These are phyloP conservation scores for Archaeoteleia sp. DNA, from an alignment of 2,888 invertebrate genomes.

Conservation along the genomic window DNA sequence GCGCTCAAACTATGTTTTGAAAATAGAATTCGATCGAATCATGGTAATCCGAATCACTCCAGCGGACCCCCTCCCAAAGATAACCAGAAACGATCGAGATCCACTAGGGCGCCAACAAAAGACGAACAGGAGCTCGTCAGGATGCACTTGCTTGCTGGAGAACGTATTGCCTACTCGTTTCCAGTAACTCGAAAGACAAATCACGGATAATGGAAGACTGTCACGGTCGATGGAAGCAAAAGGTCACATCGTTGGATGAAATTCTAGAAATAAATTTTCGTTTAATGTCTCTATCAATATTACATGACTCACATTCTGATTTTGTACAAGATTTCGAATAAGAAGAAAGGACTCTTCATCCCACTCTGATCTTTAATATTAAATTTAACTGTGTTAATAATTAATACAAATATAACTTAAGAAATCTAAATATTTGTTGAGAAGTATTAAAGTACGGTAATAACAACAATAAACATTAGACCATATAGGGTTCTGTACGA, in stretches of 20 bases:
- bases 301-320: not conserved
- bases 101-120: constrained; percentile 8
- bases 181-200: constrained; percentile 44
- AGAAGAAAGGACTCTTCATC: too few species aligned
- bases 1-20: too few species aligned
- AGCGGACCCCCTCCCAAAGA: not conserved
- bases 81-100: constrained; percentile 8
- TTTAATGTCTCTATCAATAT: constrained; percentile 16
- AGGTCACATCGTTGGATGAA: constrained; percentile 30
- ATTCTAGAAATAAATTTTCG: constrained; percentile 13
- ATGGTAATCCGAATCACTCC: constrained; percentile 4
- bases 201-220: constrained; percentile 50
- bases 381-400: too few species aligned
- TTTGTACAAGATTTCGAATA: too few species aligned
- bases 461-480: too few species aligned
- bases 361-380: too few species aligned
- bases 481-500: too few species aligned
- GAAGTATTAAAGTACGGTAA: too few species aligned
- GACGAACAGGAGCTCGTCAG: constrained; percentile 10
- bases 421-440: too few species aligned
- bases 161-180: constrained; percentile 33
- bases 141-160: constrained; percentile 4
- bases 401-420: too few species aligned
- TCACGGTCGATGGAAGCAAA: constrained; percentile 48
- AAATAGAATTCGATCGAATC: not conserved